These are phyloP conservation scores for Dryas iulia DNA, from an alignment of 1,140 invertebrate species.

Conservation along the genomic window DNA sequence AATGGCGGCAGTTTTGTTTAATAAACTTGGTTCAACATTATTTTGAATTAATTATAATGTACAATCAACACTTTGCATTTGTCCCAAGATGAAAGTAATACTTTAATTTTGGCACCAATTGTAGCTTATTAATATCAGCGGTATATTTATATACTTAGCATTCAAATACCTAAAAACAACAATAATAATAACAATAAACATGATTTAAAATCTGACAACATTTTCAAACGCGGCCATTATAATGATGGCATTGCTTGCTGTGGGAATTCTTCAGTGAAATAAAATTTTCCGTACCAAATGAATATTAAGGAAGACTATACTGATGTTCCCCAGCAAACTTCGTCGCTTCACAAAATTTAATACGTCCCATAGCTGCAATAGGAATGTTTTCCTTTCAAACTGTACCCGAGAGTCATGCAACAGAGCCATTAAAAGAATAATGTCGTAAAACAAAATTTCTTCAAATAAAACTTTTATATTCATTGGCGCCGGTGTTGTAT, in stretches of 20 bases:
- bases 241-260: not conserved
- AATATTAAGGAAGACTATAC: constrained; percentile 39
- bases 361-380: constrained; percentile 66
- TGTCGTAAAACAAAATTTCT: constrained; percentile 56
- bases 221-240: constrained; percentile 1
- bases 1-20: too few relatives aligned
- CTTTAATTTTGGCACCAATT: not conserved
- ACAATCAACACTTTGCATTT: not conserved
- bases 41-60: too few relatives aligned
- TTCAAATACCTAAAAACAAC: not conserved
- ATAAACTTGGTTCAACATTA: too few relatives aligned
- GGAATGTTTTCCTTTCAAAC: constrained; percentile 60
- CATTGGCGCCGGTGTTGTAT: not conserved
- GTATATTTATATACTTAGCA: not conserved
- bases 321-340: constrained; percentile 48
- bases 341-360: constrained; percentile 62
- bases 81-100: not conserved
- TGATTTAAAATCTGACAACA: constrained; percentile 3
- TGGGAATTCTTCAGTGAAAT: constrained; percentile 11
- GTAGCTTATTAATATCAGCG: not conserved
- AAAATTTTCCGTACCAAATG: constrained; percentile 33
- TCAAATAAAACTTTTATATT: constrained; percentile 37
- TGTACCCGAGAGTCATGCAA: constrained; percentile 53
- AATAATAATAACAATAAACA: constrained; percentile 7
- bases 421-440: constrained; percentile 60